Evolutionary conservation across 2,113 vertebrate genomes (phyloP), one percentile per base, ranked within the genome.

Genomic region (Myanophis thanlyinensis): DNA sequence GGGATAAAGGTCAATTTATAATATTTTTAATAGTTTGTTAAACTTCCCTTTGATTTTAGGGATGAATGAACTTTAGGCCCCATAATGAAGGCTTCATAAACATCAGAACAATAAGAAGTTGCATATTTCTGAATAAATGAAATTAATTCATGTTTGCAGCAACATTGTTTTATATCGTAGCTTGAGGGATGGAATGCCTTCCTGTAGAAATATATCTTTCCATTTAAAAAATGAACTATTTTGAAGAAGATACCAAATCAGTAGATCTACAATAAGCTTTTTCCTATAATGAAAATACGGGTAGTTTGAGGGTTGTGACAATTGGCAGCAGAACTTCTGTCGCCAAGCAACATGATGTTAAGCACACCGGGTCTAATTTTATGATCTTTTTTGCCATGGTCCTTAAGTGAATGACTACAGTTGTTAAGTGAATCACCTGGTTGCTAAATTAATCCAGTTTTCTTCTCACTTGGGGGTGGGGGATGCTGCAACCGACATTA

Each of bases 381-480:
- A 62, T 62, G 59, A n/a, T 0, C 30, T 62, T 62, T 62, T n/a
- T n/a, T 13, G 11, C 11, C 30, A 62, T n/a, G 30, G 56, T 59
- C 56, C 56, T 30, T 59, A 30, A 30, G 25, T n/a, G 59, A n/a
- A 62, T 62, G 59, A 62, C 27, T 4, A n/a, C 3, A 25, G 4
- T 62, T 30, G 27, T 62, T 13, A 62, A 62, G 11, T 62, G 30
- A 62, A 62, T 62, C 59, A 13, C 12, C 2, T 62, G 59, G 30
- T 62, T n/a, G 30, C 30, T n/a, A 13, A 62, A n/a, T 62, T 4
- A n/a, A n/a, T 13, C 59, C 59, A 5, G 30, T 62, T 62, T 62
- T 11, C 1, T 8, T 1, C 4, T 62, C 11, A 13, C 0, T n/a
- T n/a, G 27, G 56, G 10, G 27, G 1, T 1, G 56, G 9, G 56